A percentile compares a stretch with the other conserved stretches of the same genome.
These are phyloP conservation scores for Orestias chungarensis DNA, from an alignment of 2,797 vertebrate genomes.

Conservation along the genomic window DNA sequence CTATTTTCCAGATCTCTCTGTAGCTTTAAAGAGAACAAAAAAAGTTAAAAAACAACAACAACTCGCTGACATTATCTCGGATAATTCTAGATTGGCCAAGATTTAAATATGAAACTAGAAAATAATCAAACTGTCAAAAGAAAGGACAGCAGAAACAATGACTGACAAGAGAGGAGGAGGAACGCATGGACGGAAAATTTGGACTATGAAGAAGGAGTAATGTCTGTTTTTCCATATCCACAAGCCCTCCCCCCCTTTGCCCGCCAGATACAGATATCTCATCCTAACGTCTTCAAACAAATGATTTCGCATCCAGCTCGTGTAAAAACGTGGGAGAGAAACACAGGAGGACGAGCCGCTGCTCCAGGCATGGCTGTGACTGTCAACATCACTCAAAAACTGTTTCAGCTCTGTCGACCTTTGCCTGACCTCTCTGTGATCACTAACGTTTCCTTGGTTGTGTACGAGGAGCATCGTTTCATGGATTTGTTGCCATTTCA, in stretches of 20 bases:
- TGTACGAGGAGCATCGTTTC: no score
- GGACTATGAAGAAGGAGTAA: not conserved
- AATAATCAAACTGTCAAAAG: not conserved
- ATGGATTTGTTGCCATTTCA: not conserved
- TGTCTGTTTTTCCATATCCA: not conserved
- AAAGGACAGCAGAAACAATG: not conserved
- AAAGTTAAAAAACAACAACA: not conserved
- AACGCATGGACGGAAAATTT: not conserved
- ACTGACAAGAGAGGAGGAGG: not conserved
- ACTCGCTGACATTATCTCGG: not conserved
- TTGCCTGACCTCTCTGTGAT: not conserved
- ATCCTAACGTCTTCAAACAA: slow-evolving; percentile 3
- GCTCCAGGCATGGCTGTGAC: slow-evolving; percentile 30
- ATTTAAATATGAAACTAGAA: not conserved
- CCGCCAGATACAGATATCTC: not conserved
- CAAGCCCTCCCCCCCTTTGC: not conserved
- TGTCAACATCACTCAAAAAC: slow-evolving; percentile 19
- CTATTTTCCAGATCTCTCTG: not conserved
- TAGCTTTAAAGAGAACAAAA: not conserved
- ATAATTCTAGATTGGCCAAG: not conserved
- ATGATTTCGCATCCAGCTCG: slow-evolving; percentile 18
- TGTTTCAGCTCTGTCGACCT: slow-evolving; percentile 14
- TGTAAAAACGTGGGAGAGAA: slow-evolving; percentile 22
- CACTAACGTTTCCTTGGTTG: not conserved
- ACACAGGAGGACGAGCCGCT: slow-evolving; percentile 19